A percentile compares a stretch with the other conserved stretches of the same genome.
Conservation (phyloP, 1,140 invertebrate genomes). For the Drosophila yakuba region DNA sequence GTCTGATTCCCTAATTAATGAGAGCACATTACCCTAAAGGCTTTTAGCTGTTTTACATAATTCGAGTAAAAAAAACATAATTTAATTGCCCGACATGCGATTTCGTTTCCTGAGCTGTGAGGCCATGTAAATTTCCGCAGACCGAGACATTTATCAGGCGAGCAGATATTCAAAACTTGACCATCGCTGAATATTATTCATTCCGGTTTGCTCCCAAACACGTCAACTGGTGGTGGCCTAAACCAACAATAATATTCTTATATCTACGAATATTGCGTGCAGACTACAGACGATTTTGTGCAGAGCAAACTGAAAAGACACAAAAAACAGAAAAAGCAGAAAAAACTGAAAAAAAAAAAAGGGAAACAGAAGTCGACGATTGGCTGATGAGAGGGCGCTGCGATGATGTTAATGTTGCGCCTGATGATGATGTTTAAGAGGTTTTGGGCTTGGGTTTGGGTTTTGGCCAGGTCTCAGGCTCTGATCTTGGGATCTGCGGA, state of each 20-base stretch:
- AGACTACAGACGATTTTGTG: constrained; percentile 64
- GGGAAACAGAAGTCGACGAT: constrained; percentile 75
- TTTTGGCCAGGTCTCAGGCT: too few relatives aligned
- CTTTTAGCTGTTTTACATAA: constrained; percentile 31
- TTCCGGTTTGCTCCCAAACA: constrained; percentile 32
- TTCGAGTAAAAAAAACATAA: constrained; percentile 16
- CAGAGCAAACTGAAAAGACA: constrained; percentile 17
- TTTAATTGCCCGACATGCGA: constrained; percentile 51
- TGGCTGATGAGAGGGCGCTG: constrained; percentile 60
- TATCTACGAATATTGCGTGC: constrained; percentile 63
- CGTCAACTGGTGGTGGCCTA: constrained; percentile 31
- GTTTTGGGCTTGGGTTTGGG: neutral
- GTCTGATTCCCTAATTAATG: constrained; percentile 17
- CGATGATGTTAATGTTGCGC: constrained; percentile 40
- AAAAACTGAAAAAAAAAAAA: constrained; percentile 14
- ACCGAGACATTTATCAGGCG: constrained; percentile 65
- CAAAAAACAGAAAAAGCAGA: constrained; percentile 10
- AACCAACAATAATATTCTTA: constrained; percentile 47
- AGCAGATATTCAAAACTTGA: constrained; percentile 66
- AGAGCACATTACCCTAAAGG: constrained; percentile 15
- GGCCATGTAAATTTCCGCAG: constrained; percentile 62
- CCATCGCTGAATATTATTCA: constrained; percentile 52
- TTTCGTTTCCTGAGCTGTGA: constrained; percentile 60
- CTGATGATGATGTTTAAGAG: constrained; percentile 51
- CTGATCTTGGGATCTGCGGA: neutral